Evolutionary conservation across 2,888 invertebrate genomes (phyloP).

Genomic region (Amphipyra berbera): DNA sequence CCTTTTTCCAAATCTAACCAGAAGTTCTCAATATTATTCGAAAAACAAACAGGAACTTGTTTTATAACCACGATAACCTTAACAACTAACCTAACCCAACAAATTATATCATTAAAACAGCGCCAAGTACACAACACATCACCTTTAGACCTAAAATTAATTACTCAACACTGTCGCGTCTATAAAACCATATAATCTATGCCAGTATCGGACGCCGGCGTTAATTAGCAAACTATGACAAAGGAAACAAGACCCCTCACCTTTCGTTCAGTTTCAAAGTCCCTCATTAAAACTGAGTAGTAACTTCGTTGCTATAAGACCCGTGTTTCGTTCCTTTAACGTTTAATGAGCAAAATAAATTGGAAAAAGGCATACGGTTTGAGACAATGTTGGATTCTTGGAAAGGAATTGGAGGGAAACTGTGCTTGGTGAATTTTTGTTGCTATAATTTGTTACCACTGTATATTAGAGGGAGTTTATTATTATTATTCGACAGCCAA

Average conservation of each 20-base stretch:
- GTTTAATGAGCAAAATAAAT: constrained; percentile 68
- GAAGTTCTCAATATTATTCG: too few relatives aligned
- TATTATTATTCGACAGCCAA: too few relatives aligned
- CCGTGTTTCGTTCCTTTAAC: constrained; percentile 60
- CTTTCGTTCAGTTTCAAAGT: constrained; percentile 69
- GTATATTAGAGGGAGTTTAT: too few relatives aligned
- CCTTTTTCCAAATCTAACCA: too few relatives aligned
- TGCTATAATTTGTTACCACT: too few relatives aligned
- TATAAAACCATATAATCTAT: constrained; percentile 53
- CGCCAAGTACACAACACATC: too few relatives aligned
- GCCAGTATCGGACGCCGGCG: constrained; percentile 61
- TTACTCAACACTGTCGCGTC: constrained; percentile 25
- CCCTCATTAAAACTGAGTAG: constrained; percentile 76
- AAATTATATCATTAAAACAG: too few relatives aligned
- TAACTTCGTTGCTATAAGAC: constrained; percentile 60
- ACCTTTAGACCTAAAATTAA: too few relatives aligned
- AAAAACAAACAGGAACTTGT: too few relatives aligned
- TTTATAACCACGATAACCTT: too few relatives aligned
- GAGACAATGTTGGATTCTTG: constrained; percentile 36
- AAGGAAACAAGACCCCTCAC: constrained; percentile 72
- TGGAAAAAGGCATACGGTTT: constrained; percentile 54
- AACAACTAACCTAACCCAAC: too few relatives aligned
- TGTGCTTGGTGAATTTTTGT: not conserved
- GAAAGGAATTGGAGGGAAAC: not conserved
- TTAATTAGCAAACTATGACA: constrained; percentile 81